Evolutionary conservation across 2,888 invertebrate genomes (phyloP).

Genomic region (Kryphioiulus occultus): DNA sequence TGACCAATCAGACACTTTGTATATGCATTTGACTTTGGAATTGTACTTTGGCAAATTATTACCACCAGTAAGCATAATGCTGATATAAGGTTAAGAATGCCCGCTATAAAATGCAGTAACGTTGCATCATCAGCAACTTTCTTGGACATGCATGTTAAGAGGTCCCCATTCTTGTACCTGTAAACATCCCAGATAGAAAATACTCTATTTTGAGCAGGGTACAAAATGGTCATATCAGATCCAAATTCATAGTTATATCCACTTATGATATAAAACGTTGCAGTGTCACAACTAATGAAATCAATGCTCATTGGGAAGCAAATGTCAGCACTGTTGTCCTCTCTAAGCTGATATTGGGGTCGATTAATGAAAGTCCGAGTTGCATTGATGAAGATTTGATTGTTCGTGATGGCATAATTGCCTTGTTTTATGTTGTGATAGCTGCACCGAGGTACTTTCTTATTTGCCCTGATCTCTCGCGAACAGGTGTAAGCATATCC

Average conservation of each 20-base stretch:
- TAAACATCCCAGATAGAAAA: conserved; percentile 25
- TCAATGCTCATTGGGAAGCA: neutral
- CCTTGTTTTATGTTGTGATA: neutral
- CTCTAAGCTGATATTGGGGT: neutral
- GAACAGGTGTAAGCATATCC: conserved; percentile 29
- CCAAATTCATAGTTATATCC: neutral
- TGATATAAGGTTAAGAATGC: neutral
- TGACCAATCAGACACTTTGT: conserved; percentile 41
- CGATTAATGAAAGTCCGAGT: neutral
- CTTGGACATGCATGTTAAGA: neutral
- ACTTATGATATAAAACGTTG: neutral
- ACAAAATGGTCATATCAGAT: neutral
- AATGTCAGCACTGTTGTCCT: neutral
- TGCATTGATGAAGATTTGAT: neutral
- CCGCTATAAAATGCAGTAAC: neutral
- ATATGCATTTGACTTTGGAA: neutral
- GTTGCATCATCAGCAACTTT: neutral
- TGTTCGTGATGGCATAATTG: neutral
- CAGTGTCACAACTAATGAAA: conserved; percentile 4
- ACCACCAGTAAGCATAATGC: neutral
- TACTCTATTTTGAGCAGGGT: neutral
- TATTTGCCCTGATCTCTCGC: neutral
- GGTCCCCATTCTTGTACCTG: neutral
- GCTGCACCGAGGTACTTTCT: neutral
- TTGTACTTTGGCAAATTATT: neutral